Conservation (phyloP, 2,113 vertebrate genomes). For the Candoia aspera region DNA sequence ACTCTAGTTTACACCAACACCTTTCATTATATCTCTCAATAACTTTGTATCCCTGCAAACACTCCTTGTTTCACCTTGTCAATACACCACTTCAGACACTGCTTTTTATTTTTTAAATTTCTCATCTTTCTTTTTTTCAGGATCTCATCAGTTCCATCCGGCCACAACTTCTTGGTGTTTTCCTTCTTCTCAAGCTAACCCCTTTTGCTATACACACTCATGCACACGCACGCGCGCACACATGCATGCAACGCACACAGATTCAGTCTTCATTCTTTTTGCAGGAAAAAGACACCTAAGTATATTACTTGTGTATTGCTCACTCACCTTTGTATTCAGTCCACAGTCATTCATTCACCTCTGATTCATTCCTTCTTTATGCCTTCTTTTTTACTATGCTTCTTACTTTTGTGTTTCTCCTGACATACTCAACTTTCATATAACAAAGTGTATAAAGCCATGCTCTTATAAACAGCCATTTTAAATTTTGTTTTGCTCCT, state of each 20-base stretch:
- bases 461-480: background rate
- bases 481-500: background rate
- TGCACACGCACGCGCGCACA: background rate
- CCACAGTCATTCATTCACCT: background rate
- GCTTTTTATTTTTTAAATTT: too few species aligned
- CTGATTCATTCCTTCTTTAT: background rate
- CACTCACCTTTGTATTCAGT: background rate
- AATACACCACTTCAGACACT: too few species aligned
- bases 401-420: background rate
- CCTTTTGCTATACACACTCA: background rate
- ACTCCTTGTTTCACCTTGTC: too few species aligned
- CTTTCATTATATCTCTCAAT: too few species aligned
- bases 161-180: background rate
- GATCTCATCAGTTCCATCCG: background rate
- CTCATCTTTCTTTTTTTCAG: too few species aligned
- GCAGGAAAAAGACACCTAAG: background rate
- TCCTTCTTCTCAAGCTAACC: background rate
- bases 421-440: background rate
- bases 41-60: too few species aligned
- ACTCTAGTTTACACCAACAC: too few species aligned
- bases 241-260: background rate
- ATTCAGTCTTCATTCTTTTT: background rate
- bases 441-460: background rate
- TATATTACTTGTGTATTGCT: background rate
- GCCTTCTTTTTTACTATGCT: background rate